phyloP scores from a whole-genome alignment of 1,140 invertebrate genomes.

The Hyphantria cunea region DNA sequence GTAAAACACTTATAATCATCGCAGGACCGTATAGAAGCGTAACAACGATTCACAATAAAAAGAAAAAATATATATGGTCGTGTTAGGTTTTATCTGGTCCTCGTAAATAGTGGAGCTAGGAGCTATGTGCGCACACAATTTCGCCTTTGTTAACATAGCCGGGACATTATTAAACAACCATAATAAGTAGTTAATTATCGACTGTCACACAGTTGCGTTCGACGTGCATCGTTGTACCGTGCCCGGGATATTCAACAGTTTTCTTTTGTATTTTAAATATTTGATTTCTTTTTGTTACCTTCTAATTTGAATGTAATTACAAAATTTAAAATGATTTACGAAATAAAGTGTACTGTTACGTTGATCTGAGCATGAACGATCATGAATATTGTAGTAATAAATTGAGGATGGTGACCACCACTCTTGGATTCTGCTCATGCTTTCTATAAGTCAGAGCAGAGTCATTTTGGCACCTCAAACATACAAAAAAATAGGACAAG shows the following conservation, averaged over 20 bases:
- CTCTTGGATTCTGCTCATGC: too few species aligned
- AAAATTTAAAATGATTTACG: too few species aligned
- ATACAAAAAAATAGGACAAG: too few species aligned
- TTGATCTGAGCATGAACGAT: too few species aligned
- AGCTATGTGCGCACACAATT: slow-evolving; percentile 45
- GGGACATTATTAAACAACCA: slow-evolving; percentile 50
- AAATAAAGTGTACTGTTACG: too few species aligned
- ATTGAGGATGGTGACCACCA: too few species aligned
- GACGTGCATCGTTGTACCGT: slow-evolving; percentile 24
- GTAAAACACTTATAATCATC: slow-evolving; percentile 31
- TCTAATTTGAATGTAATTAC: too few species aligned
- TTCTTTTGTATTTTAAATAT: slow-evolving; percentile 6
- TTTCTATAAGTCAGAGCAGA: too few species aligned
- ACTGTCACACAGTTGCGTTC: slow-evolving; percentile 44
- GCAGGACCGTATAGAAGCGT: slow-evolving; percentile 27
- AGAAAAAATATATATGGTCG: slow-evolving; percentile 40
- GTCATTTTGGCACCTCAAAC: too few species aligned
- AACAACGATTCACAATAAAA: slow-evolving; percentile 44
- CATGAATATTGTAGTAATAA: too few species aligned
- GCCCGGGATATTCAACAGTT: slow-evolving; percentile 31
- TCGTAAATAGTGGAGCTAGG: slow-evolving; percentile 48
- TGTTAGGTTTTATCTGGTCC: slow-evolving; percentile 47
- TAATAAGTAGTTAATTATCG: slow-evolving; percentile 69
- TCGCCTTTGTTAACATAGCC: slow-evolving; percentile 64
- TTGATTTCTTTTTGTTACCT: too few species aligned